phyloP scores from a whole-genome alignment of 2,113 vertebrate genomes.

The Passerina amoena region DNA sequence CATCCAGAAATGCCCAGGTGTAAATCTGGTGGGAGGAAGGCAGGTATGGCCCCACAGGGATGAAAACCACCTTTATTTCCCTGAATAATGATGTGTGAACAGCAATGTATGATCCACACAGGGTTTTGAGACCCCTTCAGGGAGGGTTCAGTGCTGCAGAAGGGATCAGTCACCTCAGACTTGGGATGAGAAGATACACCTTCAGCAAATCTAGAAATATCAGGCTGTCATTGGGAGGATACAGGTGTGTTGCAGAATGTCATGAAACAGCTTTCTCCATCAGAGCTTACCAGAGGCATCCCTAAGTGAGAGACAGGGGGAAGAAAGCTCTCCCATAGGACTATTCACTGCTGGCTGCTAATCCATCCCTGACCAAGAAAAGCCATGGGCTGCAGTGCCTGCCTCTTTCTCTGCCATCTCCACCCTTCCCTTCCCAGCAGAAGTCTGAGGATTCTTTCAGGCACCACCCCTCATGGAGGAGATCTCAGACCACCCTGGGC shows the following conservation, averaged over 20 bases:
- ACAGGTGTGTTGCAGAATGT: no score
- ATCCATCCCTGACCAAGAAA: background rate
- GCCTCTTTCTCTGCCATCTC: background rate
- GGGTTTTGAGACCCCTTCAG: background rate
- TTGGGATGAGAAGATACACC: no score
- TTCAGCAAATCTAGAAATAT: no score
- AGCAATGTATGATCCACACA: fast-evolving
- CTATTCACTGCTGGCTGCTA: background rate
- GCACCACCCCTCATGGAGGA: background rate
- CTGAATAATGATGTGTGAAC: background rate
- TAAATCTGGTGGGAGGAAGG: background rate
- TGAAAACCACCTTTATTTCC: background rate
- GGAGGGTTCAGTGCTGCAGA: background rate
- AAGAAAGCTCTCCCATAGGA: no score
- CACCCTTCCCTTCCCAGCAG: background rate
- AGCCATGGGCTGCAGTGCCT: background rate
- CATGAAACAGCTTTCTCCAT: no score
- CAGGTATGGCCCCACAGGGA: background rate
- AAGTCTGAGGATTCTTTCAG: background rate
- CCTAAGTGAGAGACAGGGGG: no score
- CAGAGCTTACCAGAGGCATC: no score
- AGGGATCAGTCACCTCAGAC: background rate
- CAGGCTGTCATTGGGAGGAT: no score
- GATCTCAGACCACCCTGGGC: background rate
- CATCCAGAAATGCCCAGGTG: background rate